Percentiles rank a stretch among this genome's conserved stretches.
These are phyloP conservation scores for Apaloderma vittatum DNA, from an alignment of 2,113 vertebrate species.

Conservation along the genomic window DNA sequence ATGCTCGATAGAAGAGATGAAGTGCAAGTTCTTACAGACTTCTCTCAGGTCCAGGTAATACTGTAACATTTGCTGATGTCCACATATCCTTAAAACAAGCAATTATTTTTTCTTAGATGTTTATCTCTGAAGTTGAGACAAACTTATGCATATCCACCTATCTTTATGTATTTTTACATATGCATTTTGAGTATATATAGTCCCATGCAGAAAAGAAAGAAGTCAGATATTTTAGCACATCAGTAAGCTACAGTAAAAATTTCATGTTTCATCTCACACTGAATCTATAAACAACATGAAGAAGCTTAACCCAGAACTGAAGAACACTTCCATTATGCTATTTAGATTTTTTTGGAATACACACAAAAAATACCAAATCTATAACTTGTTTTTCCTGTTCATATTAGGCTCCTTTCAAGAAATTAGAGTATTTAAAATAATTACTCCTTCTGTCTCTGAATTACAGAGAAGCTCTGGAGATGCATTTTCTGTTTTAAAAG, in stretches of 20 bases:
- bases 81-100: neutral
- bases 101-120: neutral
- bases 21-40: accelerated
- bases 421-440: neutral
- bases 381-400: neutral
- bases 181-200: neutral
- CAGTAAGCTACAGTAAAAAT: neutral
- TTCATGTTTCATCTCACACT: neutral
- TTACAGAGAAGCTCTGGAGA: neutral
- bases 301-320: neutral
- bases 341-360: neutral
- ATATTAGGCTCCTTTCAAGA: neutral
- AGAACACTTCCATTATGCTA: neutral
- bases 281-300: neutral
- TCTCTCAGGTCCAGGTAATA: neutral
- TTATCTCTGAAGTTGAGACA: neutral
- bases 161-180: neutral
- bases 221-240: neutral
- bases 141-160: neutral
- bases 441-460: neutral
- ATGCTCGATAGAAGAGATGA: neutral
- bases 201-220: neutral
- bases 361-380: neutral
- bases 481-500: neutral
- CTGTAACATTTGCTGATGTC: neutral